Conservation (phyloP, 2,888 invertebrate genomes). For the Autographa pulchrina region DNA sequence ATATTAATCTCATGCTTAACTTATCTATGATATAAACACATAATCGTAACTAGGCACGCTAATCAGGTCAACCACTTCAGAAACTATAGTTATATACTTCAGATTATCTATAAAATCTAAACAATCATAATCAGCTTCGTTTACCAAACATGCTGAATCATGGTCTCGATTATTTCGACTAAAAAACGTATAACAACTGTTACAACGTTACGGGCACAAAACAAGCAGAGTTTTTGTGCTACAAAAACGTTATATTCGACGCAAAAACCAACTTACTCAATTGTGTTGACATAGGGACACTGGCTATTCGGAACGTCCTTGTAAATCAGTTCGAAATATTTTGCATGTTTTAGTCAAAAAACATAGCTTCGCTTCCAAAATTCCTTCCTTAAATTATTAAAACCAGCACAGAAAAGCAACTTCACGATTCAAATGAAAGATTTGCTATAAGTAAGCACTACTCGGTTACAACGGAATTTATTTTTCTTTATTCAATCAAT, state of each 20-base stretch:
- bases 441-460: too few relatives aligned
- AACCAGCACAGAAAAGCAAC: background rate
- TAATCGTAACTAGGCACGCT: background rate
- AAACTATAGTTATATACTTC: too few relatives aligned
- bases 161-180: conserved; percentile 22
- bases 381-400: background rate
- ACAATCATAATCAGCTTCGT: conserved; percentile 35
- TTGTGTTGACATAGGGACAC: conserved; percentile 18
- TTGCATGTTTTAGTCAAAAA: background rate
- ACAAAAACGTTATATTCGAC: conserved; percentile 14
- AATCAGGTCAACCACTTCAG: background rate
- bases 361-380: background rate
- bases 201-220: conserved; percentile 16
- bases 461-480: too few relatives aligned
- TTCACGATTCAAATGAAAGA: too few relatives aligned
- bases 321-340: background rate
- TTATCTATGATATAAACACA: background rate
- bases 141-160: conserved; percentile 40
- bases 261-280: conserved; percentile 11
- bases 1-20: too few relatives aligned
- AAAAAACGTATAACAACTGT: conserved; percentile 24
- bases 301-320: conserved; percentile 15
- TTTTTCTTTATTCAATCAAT: background rate
- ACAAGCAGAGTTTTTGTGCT: conserved; percentile 13
- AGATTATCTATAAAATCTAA: conserved; percentile 49